Conservation (phyloP, 1,140 invertebrate genomes). For the Subanguina moxae region DNA sequence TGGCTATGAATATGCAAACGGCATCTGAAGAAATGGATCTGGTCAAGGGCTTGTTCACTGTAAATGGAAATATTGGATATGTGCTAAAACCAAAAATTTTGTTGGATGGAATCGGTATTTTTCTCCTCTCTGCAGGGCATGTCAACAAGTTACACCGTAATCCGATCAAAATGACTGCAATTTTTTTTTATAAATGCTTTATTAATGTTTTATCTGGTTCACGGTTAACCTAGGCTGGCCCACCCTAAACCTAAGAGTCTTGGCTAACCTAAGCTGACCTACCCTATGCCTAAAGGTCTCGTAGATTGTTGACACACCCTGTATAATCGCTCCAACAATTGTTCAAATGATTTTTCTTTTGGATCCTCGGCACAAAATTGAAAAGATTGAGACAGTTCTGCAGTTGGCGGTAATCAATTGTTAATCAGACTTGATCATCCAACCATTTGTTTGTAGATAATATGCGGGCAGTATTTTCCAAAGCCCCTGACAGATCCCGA, state of each 20-base stretch:
- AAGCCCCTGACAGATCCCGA: constrained; percentile 62
- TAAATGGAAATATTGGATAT: constrained; percentile 58
- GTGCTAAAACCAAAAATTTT: constrained; percentile 56
- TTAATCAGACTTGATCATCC: neutral
- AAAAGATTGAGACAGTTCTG: constrained; percentile 28
- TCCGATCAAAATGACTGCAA: neutral
- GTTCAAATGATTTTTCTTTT: neutral
- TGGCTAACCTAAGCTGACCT: too few species aligned
- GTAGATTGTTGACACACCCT: too few species aligned
- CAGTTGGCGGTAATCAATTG: neutral
- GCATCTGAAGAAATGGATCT: constrained; percentile 43
- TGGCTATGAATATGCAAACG: constrained; percentile 91
- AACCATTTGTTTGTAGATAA: constrained; percentile 55
- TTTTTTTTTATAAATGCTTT: neutral
- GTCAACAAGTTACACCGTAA: constrained; percentile 13
- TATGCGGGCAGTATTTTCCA: constrained; percentile 68
- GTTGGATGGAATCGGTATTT: constrained; percentile 46
- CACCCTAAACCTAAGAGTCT: too few species aligned
- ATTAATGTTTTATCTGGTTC: neutral
- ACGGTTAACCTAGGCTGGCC: too few species aligned
- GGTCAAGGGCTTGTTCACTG: constrained; percentile 50
- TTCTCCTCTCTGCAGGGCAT: too few species aligned
- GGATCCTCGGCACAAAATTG: constrained; percentile 35
- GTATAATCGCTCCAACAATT: too few species aligned
- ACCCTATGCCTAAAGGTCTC: too few species aligned